A percentile compares a stretch with the other conserved stretches of the same genome.
phyloP scores from a whole-genome alignment of 2,888 invertebrate genomes.

The Drosophila nr. medialis region DNA sequence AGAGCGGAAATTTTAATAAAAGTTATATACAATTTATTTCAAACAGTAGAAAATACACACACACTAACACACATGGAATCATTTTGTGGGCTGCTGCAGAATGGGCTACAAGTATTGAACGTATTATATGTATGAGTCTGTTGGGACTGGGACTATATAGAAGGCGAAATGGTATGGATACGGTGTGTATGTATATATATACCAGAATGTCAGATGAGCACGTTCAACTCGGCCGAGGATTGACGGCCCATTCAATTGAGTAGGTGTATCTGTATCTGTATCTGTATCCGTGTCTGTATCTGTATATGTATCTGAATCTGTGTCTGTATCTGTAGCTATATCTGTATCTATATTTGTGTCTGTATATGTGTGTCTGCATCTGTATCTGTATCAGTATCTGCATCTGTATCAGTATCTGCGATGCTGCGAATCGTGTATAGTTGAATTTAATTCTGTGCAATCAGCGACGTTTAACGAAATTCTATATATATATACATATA shows the following conservation, averaged over 20 bases:
- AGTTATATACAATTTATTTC: slow-evolving; percentile 78
- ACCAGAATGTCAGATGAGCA: slow-evolving; percentile 68
- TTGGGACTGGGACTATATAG: slow-evolving; percentile 37
- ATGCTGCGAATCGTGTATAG: slow-evolving; percentile 41
- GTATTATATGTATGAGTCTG: slow-evolving; percentile 23
- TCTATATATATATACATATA: slow-evolving; percentile 32
- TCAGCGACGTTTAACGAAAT: slow-evolving; percentile 58
- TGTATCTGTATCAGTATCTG: slow-evolving; percentile 8
- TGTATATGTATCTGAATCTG: not conserved
- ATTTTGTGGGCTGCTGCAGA: slow-evolving; percentile 29
- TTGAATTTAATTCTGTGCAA: slow-evolving; percentile 75
- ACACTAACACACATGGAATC: slow-evolving; percentile 10
- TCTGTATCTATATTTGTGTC: not conserved
- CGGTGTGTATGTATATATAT: slow-evolving; percentile 1
- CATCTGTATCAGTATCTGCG: slow-evolving; percentile 11
- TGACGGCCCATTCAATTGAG: slow-evolving; percentile 61
- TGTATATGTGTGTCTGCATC: slow-evolving; percentile 38
- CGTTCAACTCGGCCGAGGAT: slow-evolving; percentile 76
- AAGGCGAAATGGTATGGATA: slow-evolving; percentile 29
- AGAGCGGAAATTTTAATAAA: slow-evolving; percentile 79
- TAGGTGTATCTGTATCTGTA: slow-evolving; percentile 36
- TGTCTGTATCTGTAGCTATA: not conserved
- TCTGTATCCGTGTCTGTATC: not conserved
- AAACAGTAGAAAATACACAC: slow-evolving; percentile 60
- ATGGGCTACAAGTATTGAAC: slow-evolving; percentile 53